Percentiles rank a stretch among this genome's conserved stretches.
phyloP scores from a whole-genome alignment of 1,140 invertebrate genomes.

The Eciton burchellii region DNA sequence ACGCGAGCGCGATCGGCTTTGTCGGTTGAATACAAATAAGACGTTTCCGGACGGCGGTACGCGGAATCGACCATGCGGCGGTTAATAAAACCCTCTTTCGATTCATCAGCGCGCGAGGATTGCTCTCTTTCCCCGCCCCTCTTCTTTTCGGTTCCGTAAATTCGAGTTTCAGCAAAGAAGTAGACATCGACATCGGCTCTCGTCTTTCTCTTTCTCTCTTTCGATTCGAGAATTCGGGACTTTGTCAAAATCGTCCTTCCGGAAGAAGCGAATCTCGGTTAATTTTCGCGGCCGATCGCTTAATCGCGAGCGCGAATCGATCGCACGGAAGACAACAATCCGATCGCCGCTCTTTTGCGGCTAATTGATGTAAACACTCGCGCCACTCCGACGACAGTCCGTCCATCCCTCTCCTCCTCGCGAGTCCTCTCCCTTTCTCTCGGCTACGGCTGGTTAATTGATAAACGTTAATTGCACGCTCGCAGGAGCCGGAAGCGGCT shows the following conservation, averaged over 20 bases:
- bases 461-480: conserved; percentile 58
- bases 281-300: conserved; percentile 20
- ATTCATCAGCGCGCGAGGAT: conserved; percentile 61
- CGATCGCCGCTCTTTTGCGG: conserved; percentile 2
- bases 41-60: conserved; percentile 44
- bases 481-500: conserved; percentile 13
- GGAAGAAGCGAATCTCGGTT: neutral
- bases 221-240: too few species aligned
- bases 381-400: conserved; percentile 29
- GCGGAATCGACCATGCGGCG: conserved; percentile 38
- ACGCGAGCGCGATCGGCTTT: conserved; percentile 36
- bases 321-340: neutral
- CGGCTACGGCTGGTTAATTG: conserved; percentile 32
- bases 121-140: neutral
- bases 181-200: too few species aligned
- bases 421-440: conserved; percentile 5
- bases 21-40: conserved; percentile 74
- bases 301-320: conserved; percentile 41
- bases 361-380: conserved; percentile 59
- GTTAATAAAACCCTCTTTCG: conserved; percentile 69
- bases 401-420: conserved; percentile 1
- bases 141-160: neutral
- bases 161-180: neutral
- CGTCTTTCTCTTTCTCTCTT: too few species aligned
- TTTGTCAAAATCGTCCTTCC: too few species aligned